phyloP scores from a whole-genome alignment of 2,888 invertebrate species.

The Scaptomyza flava region DNA sequence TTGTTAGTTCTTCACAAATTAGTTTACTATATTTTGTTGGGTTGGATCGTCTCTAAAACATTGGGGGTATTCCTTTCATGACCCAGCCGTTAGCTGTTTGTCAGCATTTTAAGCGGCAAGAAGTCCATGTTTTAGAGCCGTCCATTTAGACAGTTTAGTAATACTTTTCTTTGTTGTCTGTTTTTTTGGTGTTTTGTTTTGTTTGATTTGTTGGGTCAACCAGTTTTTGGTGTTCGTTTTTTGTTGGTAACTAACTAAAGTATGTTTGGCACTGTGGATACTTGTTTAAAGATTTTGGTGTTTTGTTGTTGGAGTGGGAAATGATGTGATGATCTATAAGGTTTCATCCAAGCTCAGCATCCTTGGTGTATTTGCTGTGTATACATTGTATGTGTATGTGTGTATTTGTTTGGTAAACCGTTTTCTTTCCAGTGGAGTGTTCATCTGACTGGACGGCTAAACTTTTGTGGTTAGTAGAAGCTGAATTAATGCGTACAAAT shows the following conservation, averaged over 20 bases:
- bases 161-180: constrained; percentile 53
- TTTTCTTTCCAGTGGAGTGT: constrained; percentile 65
- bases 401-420: constrained; percentile 44
- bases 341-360: constrained; percentile 56
- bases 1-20: constrained; percentile 35
- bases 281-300: constrained; percentile 68
- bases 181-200: constrained; percentile 64
- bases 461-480: constrained; percentile 55
- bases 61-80: constrained; percentile 24
- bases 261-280: constrained; percentile 33
- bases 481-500: constrained; percentile 70
- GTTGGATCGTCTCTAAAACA: constrained; percentile 45
- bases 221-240: constrained; percentile 69
- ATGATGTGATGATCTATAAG: constrained; percentile 43
- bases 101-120: constrained; percentile 31
- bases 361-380: constrained; percentile 34
- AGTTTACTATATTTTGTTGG: constrained; percentile 8
- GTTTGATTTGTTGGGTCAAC: constrained; percentile 61
- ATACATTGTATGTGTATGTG: constrained; percentile 24
- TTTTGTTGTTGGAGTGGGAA: constrained; percentile 35
- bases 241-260: constrained; percentile 56
- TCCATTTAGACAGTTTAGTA: constrained; percentile 48
- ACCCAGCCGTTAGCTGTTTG: constrained; percentile 26
- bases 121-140: constrained; percentile 45
- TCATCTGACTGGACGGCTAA: constrained; percentile 69